These are phyloP conservation scores for Ligdia adustata DNA, from an alignment of 2,888 invertebrate genomes.

Conservation along the genomic window DNA sequence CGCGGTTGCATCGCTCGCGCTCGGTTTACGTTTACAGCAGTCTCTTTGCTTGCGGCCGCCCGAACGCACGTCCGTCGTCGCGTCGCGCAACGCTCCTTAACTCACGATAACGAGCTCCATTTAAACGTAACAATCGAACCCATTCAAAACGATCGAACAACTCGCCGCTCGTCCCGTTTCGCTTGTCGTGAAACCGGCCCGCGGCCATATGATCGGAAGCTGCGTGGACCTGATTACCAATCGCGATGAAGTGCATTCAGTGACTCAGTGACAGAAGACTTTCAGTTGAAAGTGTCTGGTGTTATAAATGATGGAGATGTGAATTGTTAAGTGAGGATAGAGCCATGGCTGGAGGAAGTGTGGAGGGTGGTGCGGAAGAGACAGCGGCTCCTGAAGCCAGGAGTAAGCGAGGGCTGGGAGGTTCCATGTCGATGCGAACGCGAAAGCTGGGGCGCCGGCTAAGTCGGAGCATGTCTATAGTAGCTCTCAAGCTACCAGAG, in stretches of 20 bases:
- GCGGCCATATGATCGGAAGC: slow-evolving; percentile 70
- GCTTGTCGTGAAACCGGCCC: slow-evolving; percentile 60
- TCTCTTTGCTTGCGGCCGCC: slow-evolving; percentile 66
- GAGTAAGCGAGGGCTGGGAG: slow-evolving; percentile 70
- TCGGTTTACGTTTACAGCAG: slow-evolving; percentile 51
- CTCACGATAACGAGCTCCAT: slow-evolving; percentile 71
- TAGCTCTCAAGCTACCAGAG: slow-evolving; percentile 81
- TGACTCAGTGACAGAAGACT: slow-evolving; percentile 70
- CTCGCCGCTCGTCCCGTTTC: slow-evolving; percentile 40
- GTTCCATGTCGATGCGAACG: slow-evolving; percentile 78
- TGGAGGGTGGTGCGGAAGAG: slow-evolving; percentile 61
- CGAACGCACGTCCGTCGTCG: slow-evolving; percentile 62
- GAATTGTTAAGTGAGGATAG: slow-evolving; percentile 62
- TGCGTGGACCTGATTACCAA: slow-evolving; percentile 58
- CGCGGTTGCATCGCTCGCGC: slow-evolving; percentile 29
- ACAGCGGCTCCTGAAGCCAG: slow-evolving; percentile 48
- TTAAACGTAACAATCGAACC: slow-evolving; percentile 60
- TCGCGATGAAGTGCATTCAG: slow-evolving; percentile 61
- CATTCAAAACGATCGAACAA: slow-evolving; percentile 47
- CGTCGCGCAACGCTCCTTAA: slow-evolving; percentile 39
- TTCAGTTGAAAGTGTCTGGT: slow-evolving; percentile 60
- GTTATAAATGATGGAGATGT: slow-evolving; percentile 69
- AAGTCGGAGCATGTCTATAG: slow-evolving; percentile 83
- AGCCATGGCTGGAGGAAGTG: slow-evolving; percentile 77
- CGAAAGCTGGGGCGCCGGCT: slow-evolving; percentile 79